Base-by-base conservation (phyloP, 2,888 invertebrate species). In the Plagiodera versicolora region DNA sequence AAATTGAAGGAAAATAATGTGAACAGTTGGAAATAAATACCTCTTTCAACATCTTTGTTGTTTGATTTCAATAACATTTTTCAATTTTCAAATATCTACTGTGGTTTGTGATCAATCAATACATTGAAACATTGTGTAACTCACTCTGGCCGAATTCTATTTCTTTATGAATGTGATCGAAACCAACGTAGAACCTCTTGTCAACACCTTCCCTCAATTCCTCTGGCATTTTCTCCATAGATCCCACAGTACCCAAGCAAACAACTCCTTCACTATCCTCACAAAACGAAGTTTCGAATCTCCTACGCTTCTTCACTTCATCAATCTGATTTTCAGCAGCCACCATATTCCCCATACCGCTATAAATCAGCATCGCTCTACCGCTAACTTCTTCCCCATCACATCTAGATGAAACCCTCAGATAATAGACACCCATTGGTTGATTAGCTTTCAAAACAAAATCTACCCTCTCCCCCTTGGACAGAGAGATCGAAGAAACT, bases 391-490 rank as follows among this genome's bases (percentile, higher is more conserved):
- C 63, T 81, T 81, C 80, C 54, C 83, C 83, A 62, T 85, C 84
- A 61, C 80, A 79, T 52, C 81, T 81, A 17, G 84, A 82, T 0
- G 83, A 84, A 16, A 85, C 85, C 70, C 81, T 83, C 58, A 92
- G 83, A 81, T 85, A 85, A 73, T 91, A 91, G 2, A 82, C 81
- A 14, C 83, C 83, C 1, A 81, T 75, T 20, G 78, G 77, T 72
- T 83, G 84, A 70, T 84, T 84, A 10, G 91, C 86, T 56, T 85
- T 84, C 57, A 93, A 69, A 55, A 92, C 83, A 69, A 92, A 88
- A 78, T 92, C 92, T 9, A 87, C 85, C 54, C 92, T 83, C 77
- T 93, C 92, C 2, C 92, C 92, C 80, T 87, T 85, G 3, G 85
- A 83, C 30, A 90, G 71, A 54, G 82, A 83, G 44, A 90, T 81